Evolutionary conservation across 2,888 invertebrate species (phyloP).

Genomic region (Tetranychus truncatus): DNA sequence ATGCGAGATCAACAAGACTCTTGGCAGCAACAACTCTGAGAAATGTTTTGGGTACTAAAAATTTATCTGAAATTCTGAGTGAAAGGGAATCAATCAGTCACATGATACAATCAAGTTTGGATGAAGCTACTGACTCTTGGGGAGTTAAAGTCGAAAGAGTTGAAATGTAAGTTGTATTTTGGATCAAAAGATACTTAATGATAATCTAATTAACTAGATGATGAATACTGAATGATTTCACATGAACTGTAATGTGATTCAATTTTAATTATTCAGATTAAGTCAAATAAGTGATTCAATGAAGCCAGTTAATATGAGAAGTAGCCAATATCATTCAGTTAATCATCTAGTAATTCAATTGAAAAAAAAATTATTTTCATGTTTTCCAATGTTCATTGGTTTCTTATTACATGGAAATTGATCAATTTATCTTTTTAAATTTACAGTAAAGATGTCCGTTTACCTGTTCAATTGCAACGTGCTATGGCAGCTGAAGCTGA

Average conservation of each 20-base stretch:
- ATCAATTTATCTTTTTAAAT: background rate
- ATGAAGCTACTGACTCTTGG: constrained; percentile 80
- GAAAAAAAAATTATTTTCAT: background rate
- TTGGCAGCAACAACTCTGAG: constrained; percentile 40
- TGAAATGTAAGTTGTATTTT: constrained; percentile 58
- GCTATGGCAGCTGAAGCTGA: constrained; percentile 73
- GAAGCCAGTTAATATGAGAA: too few relatives aligned
- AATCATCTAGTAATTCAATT: background rate
- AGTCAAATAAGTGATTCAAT: too few relatives aligned
- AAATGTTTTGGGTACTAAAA: constrained; percentile 83
- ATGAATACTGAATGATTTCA: background rate
- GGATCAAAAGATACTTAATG: background rate
- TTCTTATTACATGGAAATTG: background rate
- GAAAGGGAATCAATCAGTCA: constrained; percentile 84
- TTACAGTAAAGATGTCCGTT: constrained; percentile 52
- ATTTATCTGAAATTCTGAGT: constrained; percentile 82
- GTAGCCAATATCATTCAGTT: too few relatives aligned
- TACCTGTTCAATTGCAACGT: constrained; percentile 54
- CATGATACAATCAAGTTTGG: constrained; percentile 66
- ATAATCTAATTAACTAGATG: background rate
- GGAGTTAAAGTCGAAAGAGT: constrained; percentile 92
- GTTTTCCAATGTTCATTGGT: background rate
- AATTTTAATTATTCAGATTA: background rate
- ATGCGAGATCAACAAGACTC: constrained; percentile 46
- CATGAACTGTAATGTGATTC: background rate